Evolutionary conservation across 1,140 invertebrate species (phyloP).

Genomic region (Plodia interpunctella): DNA sequence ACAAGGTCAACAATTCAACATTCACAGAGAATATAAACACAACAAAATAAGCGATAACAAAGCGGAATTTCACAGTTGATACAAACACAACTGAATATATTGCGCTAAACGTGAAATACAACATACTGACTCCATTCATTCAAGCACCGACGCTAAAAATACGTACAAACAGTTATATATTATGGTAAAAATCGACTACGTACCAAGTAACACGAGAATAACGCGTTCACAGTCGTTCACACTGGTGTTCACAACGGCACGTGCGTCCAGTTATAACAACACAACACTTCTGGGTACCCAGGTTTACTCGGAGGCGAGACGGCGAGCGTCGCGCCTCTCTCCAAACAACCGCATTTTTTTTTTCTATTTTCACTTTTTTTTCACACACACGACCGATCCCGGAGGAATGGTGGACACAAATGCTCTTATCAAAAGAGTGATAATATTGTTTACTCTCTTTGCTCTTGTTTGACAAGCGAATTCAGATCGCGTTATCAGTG

Average conservation of each 20-base stretch:
- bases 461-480: slow-evolving; percentile 19
- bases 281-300: slow-evolving; percentile 21
- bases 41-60: slow-evolving; percentile 2
- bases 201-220: slow-evolving; percentile 1
- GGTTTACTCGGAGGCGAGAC: slow-evolving; percentile 42
- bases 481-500: slow-evolving; percentile 31
- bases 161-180: slow-evolving; percentile 3
- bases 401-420: slow-evolving; percentile 25
- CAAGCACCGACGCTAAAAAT: not conserved
- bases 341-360: slow-evolving; percentile 54
- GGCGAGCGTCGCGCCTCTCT: slow-evolving; percentile 43
- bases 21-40: not conserved
- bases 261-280: slow-evolving; percentile 20
- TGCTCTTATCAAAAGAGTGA: slow-evolving; percentile 35
- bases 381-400: slow-evolving; percentile 24
- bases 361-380: slow-evolving; percentile 19
- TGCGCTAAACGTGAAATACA: not conserved
- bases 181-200: slow-evolving; percentile 2
- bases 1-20: too few species aligned
- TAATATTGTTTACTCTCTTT: slow-evolving; percentile 41
- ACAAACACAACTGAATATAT: not conserved
- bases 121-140: not conserved
- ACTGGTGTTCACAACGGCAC: slow-evolving; percentile 8
- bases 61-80: not conserved
- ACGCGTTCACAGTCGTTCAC: not conserved